Evolutionary conservation across 2,888 invertebrate species (phyloP), one percentile per base, ranked within the genome.

Genomic region (Rhingia rostrata): DNA sequence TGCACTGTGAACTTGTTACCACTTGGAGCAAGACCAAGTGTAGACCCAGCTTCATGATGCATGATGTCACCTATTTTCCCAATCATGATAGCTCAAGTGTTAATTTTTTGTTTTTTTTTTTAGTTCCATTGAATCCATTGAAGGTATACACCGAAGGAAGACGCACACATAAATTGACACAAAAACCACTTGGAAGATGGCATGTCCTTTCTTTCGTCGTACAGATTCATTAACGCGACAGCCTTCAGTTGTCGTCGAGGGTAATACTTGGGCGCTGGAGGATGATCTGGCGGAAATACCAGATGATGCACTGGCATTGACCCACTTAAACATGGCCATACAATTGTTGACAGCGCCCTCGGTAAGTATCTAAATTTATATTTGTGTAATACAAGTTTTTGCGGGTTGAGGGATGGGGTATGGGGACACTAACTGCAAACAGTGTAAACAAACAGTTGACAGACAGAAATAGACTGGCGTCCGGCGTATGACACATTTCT

Each of bases 311-410:
- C 86, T 92, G 86, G 91, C 92, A 73, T 87, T 97, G 90, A 96
- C 95, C 90, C 95, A 96, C 90, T 92, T 97, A 88, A 95, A 95
- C 89, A 95, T 96, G 89, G 97, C 97, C 43, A 94, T 97, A 87
- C 94, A 95, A 88, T 93, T 96, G 82, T 92, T 97, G 86, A 97
- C 96, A 39, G 95, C 96, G 51, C 97, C 97, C 73, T 94, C 96
- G 93, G 96, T 97, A 93, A 93, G 94, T 22, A 22, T 22, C 22
- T 22, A 22, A 22, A 22, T 83, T 49, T 33, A 4, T 32, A 32
- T 39, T 37, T n/a, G 14, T 6, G 14, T 41, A 7, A 41, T 4
- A 39, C n/a, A 69, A 47, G 22, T 3, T 9, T 0, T 14, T 12
- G 22, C 1, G 1, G 22, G 22, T 22, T 22, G 1, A 22, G 22